Percentiles rank a stretch among this genome's conserved stretches.
Evolutionary conservation across 2,888 invertebrate genomes (phyloP).

Genomic region (Oscheius myriophilus): DNA sequence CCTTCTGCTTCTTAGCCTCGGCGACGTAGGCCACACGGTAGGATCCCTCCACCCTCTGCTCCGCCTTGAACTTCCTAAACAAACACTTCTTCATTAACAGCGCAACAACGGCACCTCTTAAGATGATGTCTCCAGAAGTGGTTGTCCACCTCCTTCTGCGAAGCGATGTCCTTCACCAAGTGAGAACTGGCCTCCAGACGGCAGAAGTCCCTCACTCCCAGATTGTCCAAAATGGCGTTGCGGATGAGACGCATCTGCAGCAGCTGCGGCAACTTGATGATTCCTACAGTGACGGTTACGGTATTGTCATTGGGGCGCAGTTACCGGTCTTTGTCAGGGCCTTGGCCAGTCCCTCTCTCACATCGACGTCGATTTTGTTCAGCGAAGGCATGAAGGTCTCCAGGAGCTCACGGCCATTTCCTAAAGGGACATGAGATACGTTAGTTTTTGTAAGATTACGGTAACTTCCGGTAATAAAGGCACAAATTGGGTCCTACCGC

Average conservation of each 20-base stretch:
- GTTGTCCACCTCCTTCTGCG: neutral
- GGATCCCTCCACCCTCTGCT: neutral
- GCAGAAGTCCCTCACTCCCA: conserved; percentile 6
- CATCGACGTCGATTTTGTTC: neutral
- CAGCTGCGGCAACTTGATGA: conserved; percentile 4
- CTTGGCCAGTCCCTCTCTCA: conserved; percentile 4
- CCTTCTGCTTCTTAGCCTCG: conserved; percentile 9
- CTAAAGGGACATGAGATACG: neutral
- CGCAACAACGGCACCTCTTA: neutral
- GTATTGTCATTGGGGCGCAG: neutral
- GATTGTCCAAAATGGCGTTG: conserved; percentile 3
- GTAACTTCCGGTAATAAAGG: too few relatives aligned
- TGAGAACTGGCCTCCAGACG: conserved; percentile 5
- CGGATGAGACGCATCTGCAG: conserved; percentile 15
- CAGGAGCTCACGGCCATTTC: neutral
- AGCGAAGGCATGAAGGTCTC: conserved; percentile 1
- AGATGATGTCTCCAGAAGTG: conserved; percentile 2
- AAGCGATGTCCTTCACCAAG: conserved; percentile 12
- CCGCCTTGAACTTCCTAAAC: conserved; percentile 8
- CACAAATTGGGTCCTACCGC: too few relatives aligned
- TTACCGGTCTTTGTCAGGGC: conserved; percentile 9
- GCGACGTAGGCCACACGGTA: conserved; percentile 15
- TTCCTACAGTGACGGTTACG: neutral
- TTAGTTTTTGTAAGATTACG: neutral
- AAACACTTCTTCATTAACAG: neutral